A percentile compares a stretch with the other conserved stretches of the same genome.
phyloP scores from a whole-genome alignment of 2,113 vertebrate species.

The Phrynocephalus versicolor region DNA sequence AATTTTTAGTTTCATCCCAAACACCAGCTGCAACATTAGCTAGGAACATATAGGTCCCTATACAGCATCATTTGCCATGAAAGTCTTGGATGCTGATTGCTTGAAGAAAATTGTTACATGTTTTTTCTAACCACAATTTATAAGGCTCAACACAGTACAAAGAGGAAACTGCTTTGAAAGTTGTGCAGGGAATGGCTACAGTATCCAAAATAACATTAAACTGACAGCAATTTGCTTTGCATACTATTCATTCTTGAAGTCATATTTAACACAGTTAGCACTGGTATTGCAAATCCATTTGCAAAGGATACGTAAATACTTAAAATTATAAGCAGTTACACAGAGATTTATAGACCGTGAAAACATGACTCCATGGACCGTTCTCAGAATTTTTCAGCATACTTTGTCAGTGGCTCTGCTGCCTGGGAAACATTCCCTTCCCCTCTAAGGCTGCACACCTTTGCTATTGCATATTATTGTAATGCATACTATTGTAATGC shows the following conservation, averaged over 20 bases:
- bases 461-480: too few species aligned
- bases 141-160: neutral
- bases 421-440: neutral
- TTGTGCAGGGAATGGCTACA: neutral
- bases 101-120: neutral
- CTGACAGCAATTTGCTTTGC: neutral
- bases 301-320: neutral
- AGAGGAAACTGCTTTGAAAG: neutral
- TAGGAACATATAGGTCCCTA: too few species aligned
- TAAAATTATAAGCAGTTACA: neutral
- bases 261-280: neutral
- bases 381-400: neutral
- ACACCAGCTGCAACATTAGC: neutral
- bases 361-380: neutral
- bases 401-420: neutral
- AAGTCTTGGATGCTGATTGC: neutral
- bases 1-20: neutral
- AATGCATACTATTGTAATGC: too few species aligned
- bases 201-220: neutral
- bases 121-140: neutral
- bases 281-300: neutral
- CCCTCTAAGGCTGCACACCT: neutral
- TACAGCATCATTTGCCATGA: neutral
- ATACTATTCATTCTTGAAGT: neutral
- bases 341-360: neutral